Evolutionary conservation across 2,113 vertebrate genomes (phyloP).

Genomic region (Atlantisia rogersi): DNA sequence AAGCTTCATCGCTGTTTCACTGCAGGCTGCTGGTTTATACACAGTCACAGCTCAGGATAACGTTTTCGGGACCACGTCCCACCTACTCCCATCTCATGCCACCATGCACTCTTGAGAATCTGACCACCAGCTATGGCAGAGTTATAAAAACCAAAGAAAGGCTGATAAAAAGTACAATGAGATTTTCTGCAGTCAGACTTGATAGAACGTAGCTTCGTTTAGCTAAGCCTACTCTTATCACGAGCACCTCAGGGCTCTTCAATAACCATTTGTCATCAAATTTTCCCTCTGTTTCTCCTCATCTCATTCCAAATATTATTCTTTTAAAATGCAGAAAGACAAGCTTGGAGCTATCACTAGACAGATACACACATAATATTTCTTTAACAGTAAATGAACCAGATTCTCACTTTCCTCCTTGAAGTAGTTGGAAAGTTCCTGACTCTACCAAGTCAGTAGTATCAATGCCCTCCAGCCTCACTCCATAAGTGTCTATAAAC

Average conservation of each 20-base stretch:
- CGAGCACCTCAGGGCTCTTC: constrained; percentile 53
- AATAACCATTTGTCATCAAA: constrained; percentile 63
- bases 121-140: constrained; percentile 27
- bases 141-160: constrained; percentile 22
- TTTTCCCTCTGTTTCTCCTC: constrained; percentile 48
- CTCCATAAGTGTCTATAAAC: neutral
- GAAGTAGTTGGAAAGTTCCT: constrained; percentile 1
- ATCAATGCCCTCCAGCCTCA: neutral
- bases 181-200: constrained; percentile 24
- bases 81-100: neutral
- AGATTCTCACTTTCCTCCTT: neutral
- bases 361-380: neutral
- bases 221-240: constrained; percentile 50
- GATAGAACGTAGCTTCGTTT: neutral
- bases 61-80: neutral
- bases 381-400: neutral
- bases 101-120: constrained; percentile 12
- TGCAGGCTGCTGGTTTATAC: neutral
- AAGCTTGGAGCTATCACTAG: constrained; percentile 45
- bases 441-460: neutral
- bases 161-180: constrained; percentile 48
- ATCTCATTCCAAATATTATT: constrained; percentile 51
- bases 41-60: neutral
- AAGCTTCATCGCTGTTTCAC: neutral
- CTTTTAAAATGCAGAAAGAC: constrained; percentile 38